Base-by-base conservation (phyloP, 1,140 invertebrate genomes). In the Ylistrum balloti region DNA sequence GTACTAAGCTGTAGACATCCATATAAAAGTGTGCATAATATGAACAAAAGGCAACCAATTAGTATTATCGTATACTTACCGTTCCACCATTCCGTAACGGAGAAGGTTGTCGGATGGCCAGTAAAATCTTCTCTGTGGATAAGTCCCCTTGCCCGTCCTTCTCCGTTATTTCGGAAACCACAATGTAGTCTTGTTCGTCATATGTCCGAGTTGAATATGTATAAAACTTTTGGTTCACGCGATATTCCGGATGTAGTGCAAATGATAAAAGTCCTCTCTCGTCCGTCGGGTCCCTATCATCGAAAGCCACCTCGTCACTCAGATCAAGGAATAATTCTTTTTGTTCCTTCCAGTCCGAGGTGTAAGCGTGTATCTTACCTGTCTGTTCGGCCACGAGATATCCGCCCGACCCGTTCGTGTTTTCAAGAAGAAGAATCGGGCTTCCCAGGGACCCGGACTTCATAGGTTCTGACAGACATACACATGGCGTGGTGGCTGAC, bases 191-290 rank as follows among this genome's bases (percentile, higher is more conserved):
- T 15, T 90, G 85, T 20, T n/a, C 32, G 28, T 91, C 86, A 13
- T 88, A 56, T 9, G 85, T 74, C 22, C 91, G 74, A 33, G 88
- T 90, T 17, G 88, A 90, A 74, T 91, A 91, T 13, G 85, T 88
- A 88, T 90, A 91, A 20, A 91, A n/a, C 38, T 90, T 74, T 11
- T 87, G 41, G 56, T 91, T 91, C 1, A 7, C n/a, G 1, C 74
- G 35, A 86, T 88, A 91, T 3, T 56, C 33, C 33, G 91, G 91
- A 87, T 91, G 91, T 20, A 91, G 85, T 7, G 87, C 89, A 22
- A 91, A 74, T 20, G 89, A 86, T n/a, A 91, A 33, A 20, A 91
- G 85, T 0, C 91, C 91, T 85, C 91, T 56, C 22, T 91, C 91
- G 15, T 91, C 91, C 10, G 32, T 85, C 11, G 32, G n/a, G 32